Evolutionary conservation across 2,113 vertebrate genomes (phyloP).

Genomic region (Macrotis lagotis): DNA sequence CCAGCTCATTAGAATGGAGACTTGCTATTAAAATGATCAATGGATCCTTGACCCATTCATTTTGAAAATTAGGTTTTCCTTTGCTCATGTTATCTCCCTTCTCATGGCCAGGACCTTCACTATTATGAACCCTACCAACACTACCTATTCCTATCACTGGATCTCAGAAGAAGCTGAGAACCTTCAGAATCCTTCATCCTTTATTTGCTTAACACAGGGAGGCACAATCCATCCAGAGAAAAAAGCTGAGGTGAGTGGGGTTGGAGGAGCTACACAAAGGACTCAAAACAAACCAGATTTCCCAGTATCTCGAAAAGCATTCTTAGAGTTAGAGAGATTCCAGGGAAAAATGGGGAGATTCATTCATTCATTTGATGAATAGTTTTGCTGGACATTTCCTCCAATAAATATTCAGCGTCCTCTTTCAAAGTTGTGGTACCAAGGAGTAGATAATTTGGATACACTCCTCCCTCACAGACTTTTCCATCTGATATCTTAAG

Average conservation of each 20-base stretch:
- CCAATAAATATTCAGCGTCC: neutral
- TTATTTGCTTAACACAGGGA: slow-evolving; percentile 87
- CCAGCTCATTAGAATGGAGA: neutral
- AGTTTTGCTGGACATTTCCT: neutral
- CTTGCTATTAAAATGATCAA: neutral
- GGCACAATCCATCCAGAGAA: slow-evolving; percentile 87
- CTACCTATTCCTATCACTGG: slow-evolving; percentile 89
- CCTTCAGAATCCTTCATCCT: slow-evolving; percentile 75
- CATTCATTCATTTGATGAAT: neutral
- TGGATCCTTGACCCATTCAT: neutral
- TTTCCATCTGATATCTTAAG: neutral
- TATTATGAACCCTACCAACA: slow-evolving; percentile 90
- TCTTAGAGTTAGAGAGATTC: neutral
- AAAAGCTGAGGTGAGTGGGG: slow-evolving; percentile 85
- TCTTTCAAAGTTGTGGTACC: neutral
- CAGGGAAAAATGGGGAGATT: neutral
- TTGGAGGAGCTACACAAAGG: neutral
- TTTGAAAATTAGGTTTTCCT: neutral
- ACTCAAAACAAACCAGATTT: neutral
- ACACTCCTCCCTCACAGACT: neutral
- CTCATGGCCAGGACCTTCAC: slow-evolving; percentile 86
- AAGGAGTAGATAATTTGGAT: neutral
- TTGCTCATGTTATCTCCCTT: neutral
- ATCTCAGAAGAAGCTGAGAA: slow-evolving; percentile 83
- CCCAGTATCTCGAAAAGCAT: neutral